Evolutionary conservation across 1,140 invertebrate species (phyloP).

Genomic region (Ditylenchus dipsaci): DNA sequence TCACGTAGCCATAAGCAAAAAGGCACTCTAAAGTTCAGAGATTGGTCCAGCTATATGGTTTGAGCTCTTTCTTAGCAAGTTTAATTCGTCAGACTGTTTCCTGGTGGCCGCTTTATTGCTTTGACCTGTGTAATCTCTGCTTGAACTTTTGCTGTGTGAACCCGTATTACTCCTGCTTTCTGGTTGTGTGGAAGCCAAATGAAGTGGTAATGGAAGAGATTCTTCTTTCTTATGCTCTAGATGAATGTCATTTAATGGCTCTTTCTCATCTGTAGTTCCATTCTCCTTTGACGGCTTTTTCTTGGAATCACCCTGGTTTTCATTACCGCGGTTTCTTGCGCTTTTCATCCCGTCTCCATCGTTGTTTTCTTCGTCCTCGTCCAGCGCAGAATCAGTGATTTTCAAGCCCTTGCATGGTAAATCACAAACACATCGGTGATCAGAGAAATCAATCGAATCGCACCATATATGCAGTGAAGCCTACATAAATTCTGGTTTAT

Average conservation of each 20-base stretch:
- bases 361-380: constrained; percentile 6
- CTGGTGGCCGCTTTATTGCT: neutral
- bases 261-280: neutral
- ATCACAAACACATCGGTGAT: constrained; percentile 51
- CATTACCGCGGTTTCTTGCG: neutral
- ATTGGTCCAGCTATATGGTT: constrained; percentile 17
- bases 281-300: neutral
- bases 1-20: too few relatives aligned
- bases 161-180: neutral
- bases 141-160: neutral
- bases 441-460: constrained; percentile 47
- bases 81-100: neutral
- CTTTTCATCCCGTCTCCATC: neutral
- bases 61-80: constrained; percentile 20
- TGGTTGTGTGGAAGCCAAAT: too few relatives aligned
- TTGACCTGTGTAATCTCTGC: neutral
- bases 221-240: neutral
- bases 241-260: neutral
- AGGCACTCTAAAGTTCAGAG: constrained; percentile 9
- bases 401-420: constrained; percentile 51
- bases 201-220: neutral
- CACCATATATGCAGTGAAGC: constrained; percentile 49
- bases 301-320: neutral
- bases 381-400: constrained; percentile 38
- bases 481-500: constrained; percentile 34